phyloP scores from a whole-genome alignment of 1,140 invertebrate species.

The Eupeodes corollae region DNA sequence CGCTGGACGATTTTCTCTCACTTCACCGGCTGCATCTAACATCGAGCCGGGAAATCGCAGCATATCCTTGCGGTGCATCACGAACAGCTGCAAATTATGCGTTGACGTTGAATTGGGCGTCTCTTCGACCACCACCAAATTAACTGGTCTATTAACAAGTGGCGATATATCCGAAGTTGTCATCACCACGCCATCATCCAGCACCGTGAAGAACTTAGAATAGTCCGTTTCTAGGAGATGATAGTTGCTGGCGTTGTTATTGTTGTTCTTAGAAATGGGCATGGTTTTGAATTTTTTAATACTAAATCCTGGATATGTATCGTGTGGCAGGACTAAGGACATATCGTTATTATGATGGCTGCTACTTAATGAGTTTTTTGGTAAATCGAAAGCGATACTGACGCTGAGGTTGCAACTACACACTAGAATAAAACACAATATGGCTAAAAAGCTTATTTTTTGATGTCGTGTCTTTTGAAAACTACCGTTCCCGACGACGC shows the following conservation, averaged over 20 bases:
- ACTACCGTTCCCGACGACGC: too few species aligned
- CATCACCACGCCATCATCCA: constrained; percentile 82
- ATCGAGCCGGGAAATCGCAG: constrained; percentile 55
- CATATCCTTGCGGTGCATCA: constrained; percentile 69
- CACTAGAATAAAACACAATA: too few species aligned
- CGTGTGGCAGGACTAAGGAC: constrained; percentile 58
- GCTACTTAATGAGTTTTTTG: constrained; percentile 1
- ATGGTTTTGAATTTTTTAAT: constrained; percentile 56
- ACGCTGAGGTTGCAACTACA: too few species aligned
- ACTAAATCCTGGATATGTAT: constrained; percentile 73
- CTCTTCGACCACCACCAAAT: constrained; percentile 69
- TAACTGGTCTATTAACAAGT: constrained; percentile 65
- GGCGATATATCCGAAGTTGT: constrained; percentile 72
- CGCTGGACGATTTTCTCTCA: constrained; percentile 60
- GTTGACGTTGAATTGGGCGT: constrained; percentile 64
- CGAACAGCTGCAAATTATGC: constrained; percentile 67
- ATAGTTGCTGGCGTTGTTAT: constrained; percentile 13
- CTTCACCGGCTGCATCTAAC: constrained; percentile 51
- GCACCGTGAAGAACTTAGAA: constrained; percentile 71
- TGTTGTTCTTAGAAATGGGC: constrained; percentile 11
- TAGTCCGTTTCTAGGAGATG: constrained; percentile 57
- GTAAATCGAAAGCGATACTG: too few species aligned
- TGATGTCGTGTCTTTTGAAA: too few species aligned
- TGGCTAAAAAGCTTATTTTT: too few species aligned
- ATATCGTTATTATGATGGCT: constrained; percentile 26